Percentiles rank a stretch among this genome's conserved stretches.
phyloP scores from a whole-genome alignment of 2,113 vertebrate genomes.

The Todiramphus chloris region DNA sequence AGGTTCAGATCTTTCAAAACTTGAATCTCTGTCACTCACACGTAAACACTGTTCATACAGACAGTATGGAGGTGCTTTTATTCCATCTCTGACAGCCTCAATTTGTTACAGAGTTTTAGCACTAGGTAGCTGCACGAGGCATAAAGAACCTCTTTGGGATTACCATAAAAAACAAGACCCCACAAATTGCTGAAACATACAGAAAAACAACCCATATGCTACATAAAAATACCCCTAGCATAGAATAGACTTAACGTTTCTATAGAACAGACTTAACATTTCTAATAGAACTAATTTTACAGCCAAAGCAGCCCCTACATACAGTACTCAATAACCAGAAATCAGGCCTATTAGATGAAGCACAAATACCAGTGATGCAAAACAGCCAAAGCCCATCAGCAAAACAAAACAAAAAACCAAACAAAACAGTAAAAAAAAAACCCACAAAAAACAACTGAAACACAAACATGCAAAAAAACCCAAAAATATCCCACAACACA shows the following conservation, averaged over 20 bases:
- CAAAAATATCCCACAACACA: rapidly evolving
- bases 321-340: not conserved
- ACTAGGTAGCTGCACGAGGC: not conserved
- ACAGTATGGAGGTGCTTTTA: not conserved
- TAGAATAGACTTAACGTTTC: not conserved
- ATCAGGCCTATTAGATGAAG: not conserved
- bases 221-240: not conserved
- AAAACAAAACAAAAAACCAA: not conserved
- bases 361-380: not conserved
- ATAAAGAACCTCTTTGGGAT: not conserved
- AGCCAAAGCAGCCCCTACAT: not conserved
- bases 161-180: not conserved
- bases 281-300: not conserved
- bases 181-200: not conserved
- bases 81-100: not conserved
- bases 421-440: not conserved
- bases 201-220: not conserved
- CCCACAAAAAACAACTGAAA: no score
- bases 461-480: no score
- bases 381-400: not conserved
- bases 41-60: not conserved
- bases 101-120: not conserved
- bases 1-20: not conserved
- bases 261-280: not conserved
- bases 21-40: not conserved